Evolutionary conservation across 2,113 vertebrate species (phyloP).

Genomic region (Pterophyllum scalare): DNA sequence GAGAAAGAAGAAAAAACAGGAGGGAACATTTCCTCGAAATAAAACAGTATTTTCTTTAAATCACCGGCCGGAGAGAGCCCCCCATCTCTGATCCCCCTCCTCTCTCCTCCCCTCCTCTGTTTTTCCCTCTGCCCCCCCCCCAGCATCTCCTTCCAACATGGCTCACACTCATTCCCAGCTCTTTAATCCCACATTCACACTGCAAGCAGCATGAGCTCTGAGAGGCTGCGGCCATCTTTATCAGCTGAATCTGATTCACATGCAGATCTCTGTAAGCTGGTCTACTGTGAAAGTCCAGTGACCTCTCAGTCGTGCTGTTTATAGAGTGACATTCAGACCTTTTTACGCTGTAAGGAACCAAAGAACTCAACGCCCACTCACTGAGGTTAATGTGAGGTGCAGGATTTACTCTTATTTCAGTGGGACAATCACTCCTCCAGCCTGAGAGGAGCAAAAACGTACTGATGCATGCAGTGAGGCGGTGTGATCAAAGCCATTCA

Average conservation of each 20-base stretch:
- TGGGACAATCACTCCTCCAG: constrained; percentile 1
- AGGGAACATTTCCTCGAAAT: constrained; percentile 38
- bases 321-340: background rate
- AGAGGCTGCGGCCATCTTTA: background rate
- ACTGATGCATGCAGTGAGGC: constrained; percentile 22
- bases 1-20: constrained; percentile 32
- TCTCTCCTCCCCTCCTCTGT: constrained; percentile 61
- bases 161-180: constrained; percentile 28
- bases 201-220: background rate
- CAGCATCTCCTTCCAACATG: constrained; percentile 11
- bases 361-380: background rate
- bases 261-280: background rate
- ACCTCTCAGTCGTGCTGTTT: constrained; percentile 37
- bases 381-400: too few species aligned
- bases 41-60: constrained; percentile 55
- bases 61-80: constrained; percentile 25
- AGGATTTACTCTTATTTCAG: too few species aligned
- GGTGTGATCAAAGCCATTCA: constrained; percentile 63
- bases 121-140: constrained; percentile 49
- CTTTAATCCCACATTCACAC: background rate
- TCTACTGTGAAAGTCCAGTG: background rate
- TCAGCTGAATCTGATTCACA: background rate
- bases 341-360: constrained; percentile 25
- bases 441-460: constrained; percentile 18
- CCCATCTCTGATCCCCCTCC: constrained; percentile 25